phyloP scores from a whole-genome alignment of 1,140 invertebrate genomes.

The Venustaconcha ellipsiformis region DNA sequence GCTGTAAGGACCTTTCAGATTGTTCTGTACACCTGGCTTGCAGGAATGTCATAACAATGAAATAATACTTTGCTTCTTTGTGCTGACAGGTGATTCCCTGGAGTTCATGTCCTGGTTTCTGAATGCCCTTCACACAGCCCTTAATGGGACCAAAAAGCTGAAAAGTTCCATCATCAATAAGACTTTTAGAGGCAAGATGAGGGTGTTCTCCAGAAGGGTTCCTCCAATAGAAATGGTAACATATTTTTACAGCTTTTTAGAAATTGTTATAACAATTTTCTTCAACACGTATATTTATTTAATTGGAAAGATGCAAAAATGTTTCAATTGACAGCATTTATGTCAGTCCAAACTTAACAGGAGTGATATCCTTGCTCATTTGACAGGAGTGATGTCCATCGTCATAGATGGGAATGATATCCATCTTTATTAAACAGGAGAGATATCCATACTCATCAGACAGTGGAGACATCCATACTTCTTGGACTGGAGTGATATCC shows the following conservation, averaged over 20 bases:
- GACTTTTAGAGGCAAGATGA: conserved; percentile 96
- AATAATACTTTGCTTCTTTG: background rate
- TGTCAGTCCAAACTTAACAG: no score
- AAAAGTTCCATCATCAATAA: conserved; percentile 86
- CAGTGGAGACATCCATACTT: no score
- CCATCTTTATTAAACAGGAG: no score
- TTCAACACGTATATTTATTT: background rate
- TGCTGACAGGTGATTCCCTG: conserved; percentile 88
- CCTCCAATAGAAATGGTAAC: conserved; percentile 86
- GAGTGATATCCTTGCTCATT: no score
- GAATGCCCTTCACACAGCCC: conserved; percentile 90
- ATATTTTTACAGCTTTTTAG: background rate
- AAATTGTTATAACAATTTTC: background rate
- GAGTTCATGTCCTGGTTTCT: conserved; percentile 98
- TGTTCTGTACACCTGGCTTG: no score
- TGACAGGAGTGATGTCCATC: no score
- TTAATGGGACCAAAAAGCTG: conserved; percentile 67
- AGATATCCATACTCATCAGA: no score
- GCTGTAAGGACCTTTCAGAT: no score
- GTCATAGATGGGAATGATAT: no score
- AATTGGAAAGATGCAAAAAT: background rate
- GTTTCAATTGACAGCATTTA: no score
- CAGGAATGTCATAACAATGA: background rate
- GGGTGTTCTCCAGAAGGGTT: conserved; percentile 93
- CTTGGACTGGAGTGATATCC: no score